Conservation (phyloP, 2,797 vertebrate species). For the Borostomias antarcticus region DNA sequence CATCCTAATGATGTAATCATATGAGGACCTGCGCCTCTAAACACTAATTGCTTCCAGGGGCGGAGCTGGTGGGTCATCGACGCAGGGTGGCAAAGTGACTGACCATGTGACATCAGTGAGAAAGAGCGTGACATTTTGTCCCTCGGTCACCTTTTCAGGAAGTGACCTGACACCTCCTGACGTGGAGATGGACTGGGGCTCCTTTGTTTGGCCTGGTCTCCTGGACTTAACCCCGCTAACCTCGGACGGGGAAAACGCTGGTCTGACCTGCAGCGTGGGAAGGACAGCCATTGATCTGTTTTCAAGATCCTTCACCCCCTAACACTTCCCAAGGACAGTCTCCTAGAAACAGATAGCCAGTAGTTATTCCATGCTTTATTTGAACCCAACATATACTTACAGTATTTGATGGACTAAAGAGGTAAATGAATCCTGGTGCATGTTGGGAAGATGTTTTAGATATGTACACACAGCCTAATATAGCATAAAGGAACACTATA, state of each 20-base stretch:
- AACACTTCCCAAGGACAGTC: no score
- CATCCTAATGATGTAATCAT: slow-evolving; percentile 54
- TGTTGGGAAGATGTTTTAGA: no score
- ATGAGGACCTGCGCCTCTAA: slow-evolving; percentile 40
- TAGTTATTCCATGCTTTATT: no score
- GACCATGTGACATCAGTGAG: slow-evolving; percentile 58
- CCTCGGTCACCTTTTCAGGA: slow-evolving; percentile 59
- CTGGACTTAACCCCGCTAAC: slow-evolving; percentile 49
- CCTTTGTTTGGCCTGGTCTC: slow-evolving; percentile 49
- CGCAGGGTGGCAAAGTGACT: slow-evolving; percentile 47
- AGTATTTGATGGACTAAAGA: no score
- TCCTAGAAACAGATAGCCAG: no score
- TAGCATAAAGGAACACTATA: no score
- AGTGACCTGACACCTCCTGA: slow-evolving; percentile 68
- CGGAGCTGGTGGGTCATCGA: slow-evolving; percentile 1
- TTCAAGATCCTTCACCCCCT: slow-evolving; percentile 19
- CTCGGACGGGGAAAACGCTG: slow-evolving; percentile 39
- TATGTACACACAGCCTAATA: no score
- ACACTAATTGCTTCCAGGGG: slow-evolving; percentile 37
- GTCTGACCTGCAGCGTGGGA: slow-evolving; percentile 39
- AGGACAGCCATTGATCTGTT: slow-evolving; percentile 19
- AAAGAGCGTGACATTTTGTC: slow-evolving; percentile 61
- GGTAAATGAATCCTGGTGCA: no score
- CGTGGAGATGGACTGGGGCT: slow-evolving; percentile 41
- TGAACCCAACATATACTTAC: no score